A percentile compares a stretch with the other conserved stretches of the same genome.
These are phyloP conservation scores for Brienomyrus longianalis DNA, from an alignment of 2,113 vertebrate genomes.

Conservation along the genomic window DNA sequence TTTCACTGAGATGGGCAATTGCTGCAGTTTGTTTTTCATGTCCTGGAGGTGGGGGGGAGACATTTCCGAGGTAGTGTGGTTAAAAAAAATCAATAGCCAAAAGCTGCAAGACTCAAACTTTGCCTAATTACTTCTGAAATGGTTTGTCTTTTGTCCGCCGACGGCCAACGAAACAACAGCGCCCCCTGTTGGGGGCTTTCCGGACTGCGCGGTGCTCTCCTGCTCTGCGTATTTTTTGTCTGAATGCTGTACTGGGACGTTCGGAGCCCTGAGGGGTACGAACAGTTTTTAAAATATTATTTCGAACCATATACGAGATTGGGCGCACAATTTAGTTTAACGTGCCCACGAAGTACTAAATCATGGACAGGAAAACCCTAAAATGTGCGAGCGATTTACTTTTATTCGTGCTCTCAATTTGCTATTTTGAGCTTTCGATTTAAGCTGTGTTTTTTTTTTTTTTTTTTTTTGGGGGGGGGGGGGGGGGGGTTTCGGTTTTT, in stretches of 20 bases:
- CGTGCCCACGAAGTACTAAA: not conserved
- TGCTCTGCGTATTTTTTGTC: not conserved
- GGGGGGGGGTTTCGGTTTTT: not conserved
- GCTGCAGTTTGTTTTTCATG: slow-evolving; percentile 7
- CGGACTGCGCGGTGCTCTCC: not conserved
- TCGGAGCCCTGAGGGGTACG: not conserved
- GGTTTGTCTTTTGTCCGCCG: not conserved
- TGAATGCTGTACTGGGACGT: not conserved
- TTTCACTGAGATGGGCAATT: not conserved
- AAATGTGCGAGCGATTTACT: not conserved
- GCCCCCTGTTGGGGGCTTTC: slow-evolving; percentile 2
- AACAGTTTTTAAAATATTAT: not conserved
- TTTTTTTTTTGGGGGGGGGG: too few species aligned
- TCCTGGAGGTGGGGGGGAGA: slow-evolving; percentile 4
- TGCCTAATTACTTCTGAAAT: slow-evolving; percentile 17
- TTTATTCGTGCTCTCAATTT: not conserved
- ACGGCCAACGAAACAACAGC: slow-evolving; percentile 9
- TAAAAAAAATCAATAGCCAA: slow-evolving; percentile 19
- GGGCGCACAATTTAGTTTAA: not conserved
- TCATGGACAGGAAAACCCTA: not conserved
- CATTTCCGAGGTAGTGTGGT: slow-evolving; percentile 20
- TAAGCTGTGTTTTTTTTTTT: not conserved
- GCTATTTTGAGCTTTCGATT: not conserved
- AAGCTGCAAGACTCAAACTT: slow-evolving; percentile 20
- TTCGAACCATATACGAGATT: not conserved